Conservation (phyloP, 2,113 vertebrate species). For the Anarrhichthys ocellatus region DNA sequence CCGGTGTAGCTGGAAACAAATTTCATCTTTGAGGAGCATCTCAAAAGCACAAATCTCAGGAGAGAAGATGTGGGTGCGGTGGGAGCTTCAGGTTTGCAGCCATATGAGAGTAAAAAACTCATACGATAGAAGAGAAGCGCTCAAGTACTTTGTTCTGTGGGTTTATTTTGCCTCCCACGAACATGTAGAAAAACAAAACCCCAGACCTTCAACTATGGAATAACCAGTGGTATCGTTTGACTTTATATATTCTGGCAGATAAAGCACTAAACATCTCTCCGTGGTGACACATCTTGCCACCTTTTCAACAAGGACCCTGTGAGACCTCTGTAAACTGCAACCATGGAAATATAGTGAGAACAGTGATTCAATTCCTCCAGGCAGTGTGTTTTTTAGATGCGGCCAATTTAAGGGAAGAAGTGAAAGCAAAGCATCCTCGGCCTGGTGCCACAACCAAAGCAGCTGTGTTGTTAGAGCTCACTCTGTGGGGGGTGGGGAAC, state of each 20-base stretch:
- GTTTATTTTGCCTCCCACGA: slow-evolving; percentile 43
- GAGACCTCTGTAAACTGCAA: slow-evolving; percentile 23
- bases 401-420: slow-evolving; percentile 47
- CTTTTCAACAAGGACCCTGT: slow-evolving; percentile 23
- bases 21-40: slow-evolving; percentile 49
- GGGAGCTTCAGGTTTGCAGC: slow-evolving; percentile 65
- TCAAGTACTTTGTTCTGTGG: slow-evolving; percentile 30
- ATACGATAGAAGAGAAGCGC: slow-evolving; percentile 55
- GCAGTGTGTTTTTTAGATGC: slow-evolving; percentile 35
- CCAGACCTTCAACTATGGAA: slow-evolving; percentile 44
- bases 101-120: slow-evolving; percentile 32
- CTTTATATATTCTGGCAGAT: slow-evolving; percentile 32
- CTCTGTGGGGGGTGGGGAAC: slow-evolving; percentile 34
- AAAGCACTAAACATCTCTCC: slow-evolving; percentile 40
- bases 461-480: slow-evolving; percentile 61
- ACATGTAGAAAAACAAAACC: slow-evolving; percentile 40
- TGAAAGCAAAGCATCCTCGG: slow-evolving; percentile 28
- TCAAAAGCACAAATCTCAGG: slow-evolving; percentile 68
- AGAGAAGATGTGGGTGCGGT: slow-evolving; percentile 53
- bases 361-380: slow-evolving; percentile 34
- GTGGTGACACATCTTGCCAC: slow-evolving; percentile 43
- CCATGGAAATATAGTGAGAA: slow-evolving; percentile 25
- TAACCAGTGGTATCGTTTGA: slow-evolving; percentile 41
- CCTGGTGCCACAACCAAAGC: slow-evolving; percentile 29
- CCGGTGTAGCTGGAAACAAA: slow-evolving; percentile 50